Percentiles rank a stretch among this genome's conserved stretches.
Conservation (phyloP, 1,140 invertebrate species). For the Amphibalanus amphitrite region DNA sequence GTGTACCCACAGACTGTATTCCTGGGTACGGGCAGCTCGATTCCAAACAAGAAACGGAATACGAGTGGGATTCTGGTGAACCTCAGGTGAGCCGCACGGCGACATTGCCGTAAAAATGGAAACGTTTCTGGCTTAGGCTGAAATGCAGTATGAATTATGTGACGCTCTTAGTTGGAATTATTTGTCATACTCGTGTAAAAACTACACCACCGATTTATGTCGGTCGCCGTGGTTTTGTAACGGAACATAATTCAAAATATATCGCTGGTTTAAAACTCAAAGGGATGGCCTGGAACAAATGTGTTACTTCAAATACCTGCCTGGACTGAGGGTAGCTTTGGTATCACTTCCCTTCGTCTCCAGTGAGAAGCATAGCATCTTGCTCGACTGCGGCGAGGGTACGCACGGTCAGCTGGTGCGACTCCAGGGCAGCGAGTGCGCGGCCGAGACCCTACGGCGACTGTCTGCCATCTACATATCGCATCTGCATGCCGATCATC, state of each 20-base stretch:
- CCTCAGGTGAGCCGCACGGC: constrained; percentile 46
- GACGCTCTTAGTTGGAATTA: neutral
- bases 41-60: constrained; percentile 81
- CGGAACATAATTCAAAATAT: no score
- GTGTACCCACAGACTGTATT: constrained; percentile 67
- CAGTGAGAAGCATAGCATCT: constrained; percentile 44
- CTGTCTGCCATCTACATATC: constrained; percentile 65
- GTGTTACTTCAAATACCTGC: no score
- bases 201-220: neutral
- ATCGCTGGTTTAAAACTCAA: no score
- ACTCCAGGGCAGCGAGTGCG: constrained; percentile 48
- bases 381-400: constrained; percentile 91
- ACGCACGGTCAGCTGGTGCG: constrained; percentile 67
- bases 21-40: constrained; percentile 80
- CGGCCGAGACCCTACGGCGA: constrained; percentile 41
- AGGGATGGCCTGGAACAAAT: no score
- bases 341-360: no score
- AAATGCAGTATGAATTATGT: neutral
- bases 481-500: constrained; percentile 90
- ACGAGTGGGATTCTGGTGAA: constrained; percentile 67
- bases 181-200: neutral
- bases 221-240: no score
- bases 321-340: no score
- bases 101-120: no score
- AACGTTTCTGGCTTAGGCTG: neutral